These are phyloP conservation scores for Catharus bicknelli DNA, from an alignment of 2,113 vertebrate genomes.

Conservation along the genomic window DNA sequence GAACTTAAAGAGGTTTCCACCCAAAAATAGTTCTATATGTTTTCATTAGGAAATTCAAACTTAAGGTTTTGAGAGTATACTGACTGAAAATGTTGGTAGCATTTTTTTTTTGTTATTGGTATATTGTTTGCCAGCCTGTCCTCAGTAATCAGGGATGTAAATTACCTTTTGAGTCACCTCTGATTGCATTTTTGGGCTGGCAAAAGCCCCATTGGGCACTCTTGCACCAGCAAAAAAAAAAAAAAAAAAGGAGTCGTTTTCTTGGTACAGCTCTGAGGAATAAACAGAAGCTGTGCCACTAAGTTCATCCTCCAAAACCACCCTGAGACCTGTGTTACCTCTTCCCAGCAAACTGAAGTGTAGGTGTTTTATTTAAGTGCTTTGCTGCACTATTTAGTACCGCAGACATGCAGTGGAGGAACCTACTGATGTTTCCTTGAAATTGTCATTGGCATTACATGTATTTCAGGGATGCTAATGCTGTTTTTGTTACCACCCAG, in stretches of 20 bases:
- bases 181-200: background rate
- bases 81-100: background rate
- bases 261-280: background rate
- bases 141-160: background rate
- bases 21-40: rapidly evolving
- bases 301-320: background rate
- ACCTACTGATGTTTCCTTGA: background rate
- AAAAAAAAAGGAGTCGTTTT: background rate
- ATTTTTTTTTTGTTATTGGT: background rate
- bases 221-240: background rate
- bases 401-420: background rate
- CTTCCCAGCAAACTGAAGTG: background rate
- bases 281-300: background rate
- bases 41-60: background rate
- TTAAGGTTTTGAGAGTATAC: background rate
- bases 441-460: background rate
- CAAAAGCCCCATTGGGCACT: background rate
- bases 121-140: background rate
- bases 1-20: background rate
- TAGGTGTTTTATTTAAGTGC: rapidly evolving
- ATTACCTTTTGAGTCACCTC: background rate
- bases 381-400: background rate
- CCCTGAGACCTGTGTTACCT: background rate
- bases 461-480: background rate
- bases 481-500: background rate